Percentiles rank a stretch among this genome's conserved stretches.
These are phyloP conservation scores for Pituophis catenifer DNA, from an alignment of 2,113 vertebrate species.

Conservation along the genomic window DNA sequence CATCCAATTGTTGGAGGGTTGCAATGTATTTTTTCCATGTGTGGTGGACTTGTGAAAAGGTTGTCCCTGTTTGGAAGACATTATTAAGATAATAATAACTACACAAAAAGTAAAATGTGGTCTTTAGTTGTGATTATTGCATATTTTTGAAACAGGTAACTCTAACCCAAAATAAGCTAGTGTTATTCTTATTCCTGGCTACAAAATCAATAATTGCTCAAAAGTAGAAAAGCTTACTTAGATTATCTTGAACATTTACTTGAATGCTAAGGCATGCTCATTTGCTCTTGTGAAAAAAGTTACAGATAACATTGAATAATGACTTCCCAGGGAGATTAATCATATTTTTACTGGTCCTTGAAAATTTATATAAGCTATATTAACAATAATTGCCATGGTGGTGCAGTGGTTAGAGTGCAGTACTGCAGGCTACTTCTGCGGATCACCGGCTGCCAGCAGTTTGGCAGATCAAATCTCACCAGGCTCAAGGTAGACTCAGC, in stretches of 20 bases:
- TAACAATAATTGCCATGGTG: no score
- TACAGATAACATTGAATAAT: no score
- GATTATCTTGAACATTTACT: not conserved
- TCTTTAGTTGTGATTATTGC: not conserved
- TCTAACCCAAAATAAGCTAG: not conserved
- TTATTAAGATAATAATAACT: not conserved
- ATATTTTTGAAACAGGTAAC: not conserved
- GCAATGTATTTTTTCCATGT: not conserved
- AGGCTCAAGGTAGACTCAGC: no score
- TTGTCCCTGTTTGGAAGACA: not conserved
- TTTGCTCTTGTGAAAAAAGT: not conserved
- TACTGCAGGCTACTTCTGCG: no score
- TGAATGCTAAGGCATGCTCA: not conserved
- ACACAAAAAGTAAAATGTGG: not conserved
- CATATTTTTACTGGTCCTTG: no score
- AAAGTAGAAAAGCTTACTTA: not conserved
- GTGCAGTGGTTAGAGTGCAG: no score
- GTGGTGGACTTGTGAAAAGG: not conserved
- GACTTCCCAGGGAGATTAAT: no score
- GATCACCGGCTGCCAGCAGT: no score
- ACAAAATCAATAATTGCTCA: not conserved
- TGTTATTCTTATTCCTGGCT: not conserved
- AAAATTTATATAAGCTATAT: no score
- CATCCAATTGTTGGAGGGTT: not conserved
- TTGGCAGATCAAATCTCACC: no score